These are phyloP conservation scores for Boleophthalmus pectinirostris DNA, from an alignment of 2,113 vertebrate genomes.

Conservation along the genomic window DNA sequence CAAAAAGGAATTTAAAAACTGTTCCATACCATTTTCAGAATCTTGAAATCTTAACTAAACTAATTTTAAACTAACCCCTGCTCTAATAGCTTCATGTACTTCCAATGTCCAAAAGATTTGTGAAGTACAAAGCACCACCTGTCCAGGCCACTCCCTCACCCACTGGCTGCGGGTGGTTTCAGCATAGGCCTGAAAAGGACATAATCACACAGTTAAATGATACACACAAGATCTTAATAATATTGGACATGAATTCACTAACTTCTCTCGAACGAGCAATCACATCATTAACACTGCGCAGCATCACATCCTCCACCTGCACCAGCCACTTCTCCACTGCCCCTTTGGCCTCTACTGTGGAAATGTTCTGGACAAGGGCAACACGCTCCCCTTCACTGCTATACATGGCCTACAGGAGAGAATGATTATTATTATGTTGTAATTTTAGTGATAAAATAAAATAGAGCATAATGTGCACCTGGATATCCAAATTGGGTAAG, in stretches of 20 bases:
- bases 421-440: not conserved
- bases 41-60: not conserved
- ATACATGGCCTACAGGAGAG: conserved; percentile 80
- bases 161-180: conserved; percentile 84
- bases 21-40: not conserved
- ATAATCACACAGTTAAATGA: conserved; percentile 8
- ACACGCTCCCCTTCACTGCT: conserved; percentile 92
- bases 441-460: conserved; percentile 2
- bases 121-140: conserved; percentile 94
- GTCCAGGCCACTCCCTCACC: conserved; percentile 96
- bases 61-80: conserved; percentile 63
- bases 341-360: conserved; percentile 89
- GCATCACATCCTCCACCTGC: conserved; percentile 95
- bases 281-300: conserved; percentile 85
- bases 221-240: not conserved
- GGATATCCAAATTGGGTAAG: conserved; percentile 90
- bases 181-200: conserved; percentile 83
- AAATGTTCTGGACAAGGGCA: conserved; percentile 84
- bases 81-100: conserved; percentile 85
- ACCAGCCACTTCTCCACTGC: conserved; percentile 97
- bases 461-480: conserved; percentile 43
- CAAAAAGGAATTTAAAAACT: conserved; percentile 6
- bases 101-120: conserved; percentile 96
- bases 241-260: conserved; percentile 37
- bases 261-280: conserved; percentile 86